A percentile compares a stretch with the other conserved stretches of the same genome.
phyloP scores from a whole-genome alignment of 2,797 vertebrate species.

The Anguilla obscura region DNA sequence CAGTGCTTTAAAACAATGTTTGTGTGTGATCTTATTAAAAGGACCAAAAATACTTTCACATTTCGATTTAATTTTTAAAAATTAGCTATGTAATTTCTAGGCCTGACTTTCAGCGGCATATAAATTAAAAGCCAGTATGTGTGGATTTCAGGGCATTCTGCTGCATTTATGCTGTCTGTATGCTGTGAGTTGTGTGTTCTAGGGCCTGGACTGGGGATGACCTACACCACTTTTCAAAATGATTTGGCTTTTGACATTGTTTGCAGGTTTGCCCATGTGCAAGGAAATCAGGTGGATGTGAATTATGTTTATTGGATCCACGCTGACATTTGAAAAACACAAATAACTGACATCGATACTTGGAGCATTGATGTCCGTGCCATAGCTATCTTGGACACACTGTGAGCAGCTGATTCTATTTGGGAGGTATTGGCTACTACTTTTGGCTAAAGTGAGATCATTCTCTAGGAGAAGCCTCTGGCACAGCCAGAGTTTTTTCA shows the following conservation, averaged over 20 bases:
- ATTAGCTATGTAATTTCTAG: not conserved
- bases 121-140: not conserved
- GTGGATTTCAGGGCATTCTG: not conserved
- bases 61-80: not conserved
- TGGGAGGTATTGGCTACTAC: not conserved
- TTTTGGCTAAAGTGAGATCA: not conserved
- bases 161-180: not conserved
- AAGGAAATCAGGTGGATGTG: too few relatives aligned
- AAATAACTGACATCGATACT: too few relatives aligned
- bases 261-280: too few relatives aligned
- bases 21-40: not conserved
- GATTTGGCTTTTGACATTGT: too few relatives aligned
- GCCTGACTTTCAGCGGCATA: not conserved
- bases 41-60: not conserved
- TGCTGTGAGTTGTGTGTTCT: not conserved
- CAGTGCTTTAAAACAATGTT: not conserved
- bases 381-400: not conserved
- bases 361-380: too few relatives aligned
- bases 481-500: not conserved
- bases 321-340: too few relatives aligned
- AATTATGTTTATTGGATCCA: too few relatives aligned
- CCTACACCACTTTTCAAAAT: too few relatives aligned
- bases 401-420: not conserved
- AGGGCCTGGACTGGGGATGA: too few relatives aligned
- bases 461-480: not conserved